Base-by-base conservation (phyloP, 2,113 vertebrate species). In the Anser cygnoides region DNA sequence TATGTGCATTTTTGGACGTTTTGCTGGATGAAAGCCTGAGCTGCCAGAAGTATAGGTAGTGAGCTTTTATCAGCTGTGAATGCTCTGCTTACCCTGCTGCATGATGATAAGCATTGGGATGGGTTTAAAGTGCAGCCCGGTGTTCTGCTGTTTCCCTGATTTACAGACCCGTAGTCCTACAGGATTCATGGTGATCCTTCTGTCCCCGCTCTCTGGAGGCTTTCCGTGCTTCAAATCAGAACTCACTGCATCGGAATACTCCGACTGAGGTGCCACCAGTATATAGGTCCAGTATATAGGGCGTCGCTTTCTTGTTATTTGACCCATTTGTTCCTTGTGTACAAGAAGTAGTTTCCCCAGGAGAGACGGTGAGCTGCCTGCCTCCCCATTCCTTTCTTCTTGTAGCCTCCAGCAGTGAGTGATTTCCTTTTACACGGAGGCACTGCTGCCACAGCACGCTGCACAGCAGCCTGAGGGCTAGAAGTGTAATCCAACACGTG, bases 391-490 rank as follows among this genome's bases (percentile, higher is more conserved):
- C 66, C 35, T 84, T 75, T 49, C 44, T 68, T 81, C 62, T 91
- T 66, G 43, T 29, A 81, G 5, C 20, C 13, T 75, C 66, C 65
- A 62, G 35, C 55, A 54, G 49, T 62, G 35, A 84, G 39, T 35
- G 57, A 61, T 92, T 82, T 75, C 15, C 19, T 84, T 92, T 87
- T 49, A 49, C 2, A 29, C n/a, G 35, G 52, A 78, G 90, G 13
- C 5, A 0, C 62, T 89, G 63, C 46, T 92, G 63, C 75, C 37
- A n/a, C 59, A 59, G 86, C 59, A 65, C 35, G 67, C 93, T 95
- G 89, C 87, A 76, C 66, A 91, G 57, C 59, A 93, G 73, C 91
- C 84, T 84, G 66, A 79, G 81, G 93, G 84, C 77, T 79, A 31
- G 62, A 76, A 71, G 31, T 74, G 20, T 62, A 70, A 87, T 44